These are phyloP conservation scores for Lucilia sericata DNA, from an alignment of 1,140 invertebrate species.

Conservation along the genomic window DNA sequence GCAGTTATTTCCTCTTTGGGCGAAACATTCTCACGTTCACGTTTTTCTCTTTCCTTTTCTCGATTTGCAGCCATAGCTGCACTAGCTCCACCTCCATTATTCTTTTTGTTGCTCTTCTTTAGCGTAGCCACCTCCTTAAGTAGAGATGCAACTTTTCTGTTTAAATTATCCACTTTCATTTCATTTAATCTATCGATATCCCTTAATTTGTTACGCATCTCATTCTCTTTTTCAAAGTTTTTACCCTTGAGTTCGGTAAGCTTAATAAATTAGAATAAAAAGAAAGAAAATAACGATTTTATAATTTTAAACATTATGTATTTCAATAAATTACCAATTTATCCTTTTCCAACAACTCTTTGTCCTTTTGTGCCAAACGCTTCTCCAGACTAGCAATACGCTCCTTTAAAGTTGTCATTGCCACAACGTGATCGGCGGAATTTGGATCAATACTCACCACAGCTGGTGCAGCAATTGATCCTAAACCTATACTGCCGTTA, in stretches of 20 bases:
- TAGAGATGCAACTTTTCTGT: constrained; percentile 80
- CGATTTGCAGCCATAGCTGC: constrained; percentile 76
- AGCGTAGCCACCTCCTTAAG: constrained; percentile 87
- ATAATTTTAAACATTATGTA: background rate
- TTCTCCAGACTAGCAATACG: constrained; percentile 94
- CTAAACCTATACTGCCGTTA: constrained; percentile 56
- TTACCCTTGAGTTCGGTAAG: constrained; percentile 94
- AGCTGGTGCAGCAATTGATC: constrained; percentile 65
- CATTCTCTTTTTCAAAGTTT: constrained; percentile 88
- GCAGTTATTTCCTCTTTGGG: constrained; percentile 60
- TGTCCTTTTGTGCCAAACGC: constrained; percentile 86
- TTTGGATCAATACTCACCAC: constrained; percentile 78
- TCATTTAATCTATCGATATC: constrained; percentile 84
- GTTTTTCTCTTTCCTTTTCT: constrained; percentile 72
- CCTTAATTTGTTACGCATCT: constrained; percentile 87
- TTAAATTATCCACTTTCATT: constrained; percentile 82
- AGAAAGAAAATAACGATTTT: background rate
- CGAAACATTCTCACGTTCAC: constrained; percentile 67
- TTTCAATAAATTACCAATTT: constrained; percentile 78
- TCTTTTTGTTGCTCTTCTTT: constrained; percentile 82
- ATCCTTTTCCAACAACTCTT: constrained; percentile 88
- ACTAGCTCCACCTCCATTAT: constrained; percentile 58
- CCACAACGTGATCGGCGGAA: constrained; percentile 92
- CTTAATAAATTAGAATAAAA: constrained; percentile 70
- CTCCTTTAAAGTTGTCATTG: constrained; percentile 93